These are phyloP conservation scores for Gallinago stenura DNA, from an alignment of 2,797 vertebrate genomes.

Conservation along the genomic window DNA sequence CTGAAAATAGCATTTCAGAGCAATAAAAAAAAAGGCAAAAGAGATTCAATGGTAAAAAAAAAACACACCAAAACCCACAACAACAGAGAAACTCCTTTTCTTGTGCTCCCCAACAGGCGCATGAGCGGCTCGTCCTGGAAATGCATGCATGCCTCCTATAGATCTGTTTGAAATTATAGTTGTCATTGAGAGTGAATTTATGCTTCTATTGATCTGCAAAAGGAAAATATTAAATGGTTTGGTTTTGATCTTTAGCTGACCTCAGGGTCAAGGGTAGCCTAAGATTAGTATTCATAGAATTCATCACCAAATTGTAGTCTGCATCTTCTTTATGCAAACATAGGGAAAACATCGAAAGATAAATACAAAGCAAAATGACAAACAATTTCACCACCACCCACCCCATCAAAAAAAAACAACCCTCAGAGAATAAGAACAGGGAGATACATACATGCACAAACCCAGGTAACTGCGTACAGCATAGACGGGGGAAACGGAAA, in stretches of 20 bases:
- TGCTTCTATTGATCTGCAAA: conserved; percentile 96
- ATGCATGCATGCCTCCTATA: conserved; percentile 90
- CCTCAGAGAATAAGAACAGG: neutral
- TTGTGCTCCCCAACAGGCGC: conserved; percentile 76
- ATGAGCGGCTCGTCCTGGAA: conserved; percentile 81
- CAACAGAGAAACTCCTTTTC: conserved; percentile 78
- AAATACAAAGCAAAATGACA: conserved; percentile 76
- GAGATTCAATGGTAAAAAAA: conserved; percentile 82
- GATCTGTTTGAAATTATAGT: conserved; percentile 99
- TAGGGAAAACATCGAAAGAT: conserved; percentile 72
- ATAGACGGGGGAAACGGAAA: neutral
- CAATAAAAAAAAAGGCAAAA: conserved; percentile 82
- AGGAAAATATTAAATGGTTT: conserved; percentile 99
- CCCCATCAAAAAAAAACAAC: neutral
- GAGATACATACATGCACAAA: conserved; percentile 27
- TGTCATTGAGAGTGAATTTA: conserved; percentile 99
- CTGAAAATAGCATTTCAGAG: conserved; percentile 87
- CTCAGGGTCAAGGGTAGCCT: conserved; percentile 97
- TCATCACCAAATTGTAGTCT: conserved; percentile 87
- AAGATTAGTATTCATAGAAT: conserved; percentile 98
- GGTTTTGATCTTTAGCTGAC: conserved; percentile 96
- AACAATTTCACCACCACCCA: conserved; percentile 59
- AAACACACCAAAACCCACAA: conserved; percentile 19
- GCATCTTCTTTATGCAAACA: conserved; percentile 91
- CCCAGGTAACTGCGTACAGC: conserved; percentile 53